Conservation (phyloP, 2,797 vertebrate species). For the Podarcis siculus region DNA sequence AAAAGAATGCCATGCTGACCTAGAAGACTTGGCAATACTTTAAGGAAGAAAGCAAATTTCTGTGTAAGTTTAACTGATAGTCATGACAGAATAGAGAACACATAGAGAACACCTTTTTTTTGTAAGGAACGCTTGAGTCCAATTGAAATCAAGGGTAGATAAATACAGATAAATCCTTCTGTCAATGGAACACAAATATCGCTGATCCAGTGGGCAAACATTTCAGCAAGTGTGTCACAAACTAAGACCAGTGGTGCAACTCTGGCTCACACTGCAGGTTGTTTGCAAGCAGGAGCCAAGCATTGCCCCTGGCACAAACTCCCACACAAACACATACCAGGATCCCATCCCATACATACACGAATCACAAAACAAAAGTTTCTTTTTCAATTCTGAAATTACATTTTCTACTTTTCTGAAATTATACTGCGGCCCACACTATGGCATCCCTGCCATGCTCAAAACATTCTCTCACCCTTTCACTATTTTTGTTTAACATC, state of each 20-base stretch:
- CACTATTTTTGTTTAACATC: too few relatives aligned
- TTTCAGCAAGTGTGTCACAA: not conserved
- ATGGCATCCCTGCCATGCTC: too few relatives aligned
- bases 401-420: too few relatives aligned
- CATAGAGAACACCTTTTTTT: not conserved
- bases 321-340: too few relatives aligned
- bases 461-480: too few relatives aligned
- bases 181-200: not conserved
- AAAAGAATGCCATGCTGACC: slow-evolving; percentile 49
- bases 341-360: too few relatives aligned
- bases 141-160: not conserved
- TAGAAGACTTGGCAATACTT: slow-evolving; percentile 50
- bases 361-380: too few relatives aligned
- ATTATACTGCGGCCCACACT: too few relatives aligned
- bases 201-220: not conserved
- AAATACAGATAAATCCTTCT: not conserved
- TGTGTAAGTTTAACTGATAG: slow-evolving; percentile 39
- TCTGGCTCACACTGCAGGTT: not conserved
- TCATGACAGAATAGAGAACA: not conserved
- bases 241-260: not conserved
- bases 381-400: too few relatives aligned
- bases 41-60: slow-evolving; percentile 21
- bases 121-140: not conserved
- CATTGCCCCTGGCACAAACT: too few relatives aligned
- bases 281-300: too few relatives aligned